Percentiles rank a stretch among this genome's conserved stretches.
phyloP scores from a whole-genome alignment of 2,888 invertebrate species.

The Ectemnius continuus region DNA sequence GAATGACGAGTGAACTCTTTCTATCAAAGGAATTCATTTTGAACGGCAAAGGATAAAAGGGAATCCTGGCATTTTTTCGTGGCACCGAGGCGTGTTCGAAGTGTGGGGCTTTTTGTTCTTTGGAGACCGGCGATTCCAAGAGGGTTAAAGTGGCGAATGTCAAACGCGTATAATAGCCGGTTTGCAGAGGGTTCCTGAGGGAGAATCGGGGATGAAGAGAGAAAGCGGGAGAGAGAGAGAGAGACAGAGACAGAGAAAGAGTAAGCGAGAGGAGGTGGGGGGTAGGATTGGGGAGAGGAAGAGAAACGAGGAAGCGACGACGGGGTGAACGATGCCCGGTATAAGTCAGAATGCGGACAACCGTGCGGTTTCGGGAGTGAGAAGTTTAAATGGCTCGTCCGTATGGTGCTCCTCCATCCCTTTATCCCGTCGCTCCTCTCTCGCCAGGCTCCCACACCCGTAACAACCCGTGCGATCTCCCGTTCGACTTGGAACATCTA shows the following conservation, averaged over 20 bases:
- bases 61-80: no score
- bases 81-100: conserved; percentile 31
- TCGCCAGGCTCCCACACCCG: conserved; percentile 8
- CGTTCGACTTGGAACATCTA: conserved; percentile 44
- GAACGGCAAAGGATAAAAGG: no score
- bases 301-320: conserved; percentile 63
- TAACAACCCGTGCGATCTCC: conserved; percentile 40
- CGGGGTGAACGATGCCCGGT: conserved; percentile 76
- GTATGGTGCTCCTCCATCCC: conserved; percentile 74
- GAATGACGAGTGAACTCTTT: no score
- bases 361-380: conserved; percentile 75
- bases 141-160: conserved; percentile 66
- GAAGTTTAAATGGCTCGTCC: conserved; percentile 78
- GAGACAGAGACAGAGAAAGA: conserved; percentile 3
- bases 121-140: conserved; percentile 24
- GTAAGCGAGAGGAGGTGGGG: no score
- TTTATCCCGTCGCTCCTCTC: conserved; percentile 41
- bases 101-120: conserved; percentile 11
- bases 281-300: conserved; percentile 33
- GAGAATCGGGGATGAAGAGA: conserved; percentile 17
- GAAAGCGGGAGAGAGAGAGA: conserved; percentile 12
- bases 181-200: conserved; percentile 46
- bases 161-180: conserved; percentile 64
- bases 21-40: no score
- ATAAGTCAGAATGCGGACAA: conserved; percentile 79